Conservation (phyloP, 2,797 vertebrate genomes). For the Lacerta viridis region DNA sequence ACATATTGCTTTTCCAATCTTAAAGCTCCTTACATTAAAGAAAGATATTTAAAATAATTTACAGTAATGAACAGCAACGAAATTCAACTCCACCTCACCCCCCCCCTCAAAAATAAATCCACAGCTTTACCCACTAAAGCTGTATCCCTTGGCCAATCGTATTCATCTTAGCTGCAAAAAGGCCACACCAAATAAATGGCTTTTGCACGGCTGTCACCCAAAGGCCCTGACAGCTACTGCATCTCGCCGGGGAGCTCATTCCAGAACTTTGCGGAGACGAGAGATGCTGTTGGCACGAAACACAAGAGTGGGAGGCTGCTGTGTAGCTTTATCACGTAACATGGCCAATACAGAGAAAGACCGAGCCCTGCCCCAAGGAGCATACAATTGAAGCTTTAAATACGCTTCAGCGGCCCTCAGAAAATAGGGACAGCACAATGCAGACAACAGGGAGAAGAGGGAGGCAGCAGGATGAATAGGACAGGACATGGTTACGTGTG, state of each 20-base stretch:
- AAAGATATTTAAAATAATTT: neutral
- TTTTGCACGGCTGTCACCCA: neutral
- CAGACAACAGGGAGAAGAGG: neutral
- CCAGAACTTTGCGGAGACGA: neutral
- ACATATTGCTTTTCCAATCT: too few species aligned
- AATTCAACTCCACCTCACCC: neutral
- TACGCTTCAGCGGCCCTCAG: too few species aligned
- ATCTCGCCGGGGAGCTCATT: neutral
- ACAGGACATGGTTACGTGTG: neutral
- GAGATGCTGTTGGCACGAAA: neutral
- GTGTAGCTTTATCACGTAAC: neutral
- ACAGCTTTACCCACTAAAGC: neutral
- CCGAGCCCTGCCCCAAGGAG: neutral
- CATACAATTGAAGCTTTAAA: too few species aligned
- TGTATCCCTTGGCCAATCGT: neutral
- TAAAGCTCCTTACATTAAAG: neutral
- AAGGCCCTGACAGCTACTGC: neutral
- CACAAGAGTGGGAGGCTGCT: neutral
- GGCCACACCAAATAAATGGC: neutral
- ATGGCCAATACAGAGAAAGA: neutral
- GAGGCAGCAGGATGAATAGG: neutral
- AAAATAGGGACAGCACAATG: too few species aligned
- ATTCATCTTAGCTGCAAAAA: neutral
- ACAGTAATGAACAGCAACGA: neutral
- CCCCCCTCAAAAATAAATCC: neutral